Evolutionary conservation across 1,140 invertebrate genomes (phyloP).

Genomic region (Acromyrmex heyeri): DNA sequence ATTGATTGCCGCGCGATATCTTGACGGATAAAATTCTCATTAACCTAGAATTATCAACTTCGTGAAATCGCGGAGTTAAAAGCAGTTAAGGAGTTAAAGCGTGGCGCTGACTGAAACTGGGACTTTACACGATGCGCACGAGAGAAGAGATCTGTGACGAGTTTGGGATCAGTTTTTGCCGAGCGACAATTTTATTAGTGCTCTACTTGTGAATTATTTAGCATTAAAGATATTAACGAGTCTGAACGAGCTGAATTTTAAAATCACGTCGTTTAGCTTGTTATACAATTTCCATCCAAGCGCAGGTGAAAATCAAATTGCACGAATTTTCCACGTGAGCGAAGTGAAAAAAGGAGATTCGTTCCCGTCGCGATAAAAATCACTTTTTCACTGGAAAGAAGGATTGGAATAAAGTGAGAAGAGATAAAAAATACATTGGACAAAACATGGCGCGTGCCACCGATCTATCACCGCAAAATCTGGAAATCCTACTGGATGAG

Average conservation of each 20-base stretch:
- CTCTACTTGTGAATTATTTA: background rate
- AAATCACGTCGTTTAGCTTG: slow-evolving; percentile 17
- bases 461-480: slow-evolving; percentile 67
- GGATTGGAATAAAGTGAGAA: background rate
- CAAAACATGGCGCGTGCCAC: slow-evolving; percentile 54
- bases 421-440: slow-evolving; percentile 46
- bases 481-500: slow-evolving; percentile 47
- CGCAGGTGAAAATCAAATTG: background rate
- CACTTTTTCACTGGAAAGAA: slow-evolving; percentile 5
- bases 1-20: slow-evolving; percentile 52
- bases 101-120: background rate
- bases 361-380: slow-evolving; percentile 22
- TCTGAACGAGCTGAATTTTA: background rate
- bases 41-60: slow-evolving; percentile 47
- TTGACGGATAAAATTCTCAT: slow-evolving; percentile 33
- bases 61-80: background rate
- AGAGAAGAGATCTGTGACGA: background rate
- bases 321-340: background rate
- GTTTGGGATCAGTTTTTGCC: background rate
- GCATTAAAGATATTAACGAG: background rate
- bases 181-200: background rate
- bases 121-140: background rate
- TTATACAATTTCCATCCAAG: background rate
- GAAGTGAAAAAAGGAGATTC: background rate
- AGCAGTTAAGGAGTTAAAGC: background rate